Percentiles rank a stretch among this genome's conserved stretches.
phyloP scores from a whole-genome alignment of 2,113 vertebrate species.

The Prinia subflava region DNA sequence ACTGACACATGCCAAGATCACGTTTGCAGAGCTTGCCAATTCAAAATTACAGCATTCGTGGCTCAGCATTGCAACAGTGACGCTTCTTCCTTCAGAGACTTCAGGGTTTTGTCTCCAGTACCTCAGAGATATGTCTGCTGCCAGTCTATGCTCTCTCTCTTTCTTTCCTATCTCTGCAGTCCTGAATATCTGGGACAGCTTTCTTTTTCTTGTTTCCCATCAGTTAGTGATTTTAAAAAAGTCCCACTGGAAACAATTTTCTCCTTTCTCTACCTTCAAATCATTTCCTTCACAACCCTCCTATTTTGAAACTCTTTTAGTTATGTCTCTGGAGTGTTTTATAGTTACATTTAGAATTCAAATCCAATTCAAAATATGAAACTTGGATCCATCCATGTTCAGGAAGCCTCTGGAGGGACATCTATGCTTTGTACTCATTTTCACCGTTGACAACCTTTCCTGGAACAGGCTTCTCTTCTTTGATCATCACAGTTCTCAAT shows the following conservation, averaged over 20 bases:
- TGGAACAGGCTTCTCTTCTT: not conserved
- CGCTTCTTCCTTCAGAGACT: not conserved
- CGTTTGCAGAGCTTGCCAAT: not conserved
- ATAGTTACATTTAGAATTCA: not conserved
- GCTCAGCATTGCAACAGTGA: not conserved
- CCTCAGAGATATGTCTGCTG: not conserved
- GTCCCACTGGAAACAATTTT: not conserved
- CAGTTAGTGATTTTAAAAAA: not conserved
- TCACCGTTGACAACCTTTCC: not conserved
- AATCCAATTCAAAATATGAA: not conserved
- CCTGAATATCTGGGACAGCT: not conserved
- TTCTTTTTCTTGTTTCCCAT: not conserved
- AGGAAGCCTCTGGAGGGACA: not conserved
- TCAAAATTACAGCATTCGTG: not conserved
- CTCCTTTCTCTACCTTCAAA: not conserved
- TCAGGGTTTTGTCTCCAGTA: not conserved
- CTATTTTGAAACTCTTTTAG: not conserved
- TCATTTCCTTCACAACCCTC: not conserved
- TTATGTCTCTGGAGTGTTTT: not conserved
- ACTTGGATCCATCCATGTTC: not conserved
- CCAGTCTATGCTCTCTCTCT: not conserved
- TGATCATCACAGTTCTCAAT: not conserved
- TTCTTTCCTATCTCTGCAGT: not conserved
- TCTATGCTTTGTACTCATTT: not conserved
- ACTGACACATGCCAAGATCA: not conserved